Conservation (phyloP, 2,888 invertebrate species). For the Tetramorium bicarinatum region DNA sequence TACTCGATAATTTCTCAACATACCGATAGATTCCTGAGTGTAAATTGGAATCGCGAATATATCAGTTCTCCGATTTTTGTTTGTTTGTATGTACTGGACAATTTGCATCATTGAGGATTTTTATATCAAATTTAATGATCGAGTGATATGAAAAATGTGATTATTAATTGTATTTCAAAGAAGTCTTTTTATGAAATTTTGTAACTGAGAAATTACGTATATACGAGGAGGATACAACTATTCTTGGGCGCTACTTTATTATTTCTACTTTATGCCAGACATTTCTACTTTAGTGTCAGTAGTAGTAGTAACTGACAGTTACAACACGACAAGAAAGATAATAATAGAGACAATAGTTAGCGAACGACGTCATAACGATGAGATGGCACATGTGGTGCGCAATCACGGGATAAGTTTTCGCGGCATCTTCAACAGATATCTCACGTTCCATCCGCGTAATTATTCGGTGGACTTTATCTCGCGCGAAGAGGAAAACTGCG, state of each 20-base stretch:
- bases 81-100: neutral
- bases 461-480: slow-evolving; percentile 37
- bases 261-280: slow-evolving; percentile 16
- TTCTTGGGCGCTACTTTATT: slow-evolving; percentile 17
- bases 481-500: neutral
- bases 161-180: neutral
- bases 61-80: neutral
- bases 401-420: slow-evolving; percentile 55
- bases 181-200: slow-evolving; percentile 2
- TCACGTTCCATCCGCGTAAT: slow-evolving; percentile 62
- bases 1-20: slow-evolving; percentile 57
- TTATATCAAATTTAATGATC: neutral
- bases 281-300: slow-evolving; percentile 35
- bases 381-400: slow-evolving; percentile 14
- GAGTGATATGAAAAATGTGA: neutral
- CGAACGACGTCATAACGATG: neutral
- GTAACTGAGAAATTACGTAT: neutral
- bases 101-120: neutral
- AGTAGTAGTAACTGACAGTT: slow-evolving; percentile 42
- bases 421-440: slow-evolving; percentile 55
- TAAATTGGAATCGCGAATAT: neutral
- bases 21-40: slow-evolving; percentile 6
- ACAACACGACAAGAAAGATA: slow-evolving; percentile 26
- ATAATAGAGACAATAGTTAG: slow-evolving; percentile 19
- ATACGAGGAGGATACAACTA: neutral